Base-by-base conservation (phyloP, 2,888 invertebrate species). In the Trisateles emortualis region DNA sequence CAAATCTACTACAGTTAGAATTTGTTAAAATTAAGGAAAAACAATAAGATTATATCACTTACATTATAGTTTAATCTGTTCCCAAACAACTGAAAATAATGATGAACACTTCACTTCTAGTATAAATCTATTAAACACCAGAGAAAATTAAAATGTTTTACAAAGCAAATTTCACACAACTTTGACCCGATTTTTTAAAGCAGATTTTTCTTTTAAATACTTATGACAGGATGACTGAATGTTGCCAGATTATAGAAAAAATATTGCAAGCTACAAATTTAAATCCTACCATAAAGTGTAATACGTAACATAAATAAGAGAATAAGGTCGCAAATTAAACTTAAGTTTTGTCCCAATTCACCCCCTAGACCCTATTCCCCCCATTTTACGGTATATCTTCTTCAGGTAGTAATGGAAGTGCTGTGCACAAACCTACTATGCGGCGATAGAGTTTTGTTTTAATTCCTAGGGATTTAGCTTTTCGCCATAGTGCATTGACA, bases 331-430 rank as follows among this genome's bases (percentile, higher is more conserved):
- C 16, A 39, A 46, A 30, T 29, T 29, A 36, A 38, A 11, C 46
- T 13, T 16, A 46, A 38, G 29, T 46, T 46, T 46, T 46, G 16
- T 46, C 46, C 29, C n/a, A n/a, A 46, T 46, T 46, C 46, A 38
- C 38, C 46, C 38, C 46, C 38, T 46, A 14, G 38, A 38, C 38
- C 38, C 46, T 46, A 46, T 46, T 46, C 38, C 38, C 46, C 46
- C 39, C 46, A 30, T 46, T 46, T 36, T 39, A 39, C 39, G 38
- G 38, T 38, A 19, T 19, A 3, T 3, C 2, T 3, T 19, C 5
- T 19, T 5, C 3, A 19, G 19, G 19, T 5, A 19, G 5, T 3
- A 19, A 3, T 5, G 19, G 3, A 3, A 19, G 5, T 3, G 19
- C 19, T 2, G 19, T 19, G 5, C 19, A 19, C 19, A 19, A 19